Evolutionary conservation across 2,888 invertebrate species (phyloP).

Genomic region (Torymus texanus): DNA sequence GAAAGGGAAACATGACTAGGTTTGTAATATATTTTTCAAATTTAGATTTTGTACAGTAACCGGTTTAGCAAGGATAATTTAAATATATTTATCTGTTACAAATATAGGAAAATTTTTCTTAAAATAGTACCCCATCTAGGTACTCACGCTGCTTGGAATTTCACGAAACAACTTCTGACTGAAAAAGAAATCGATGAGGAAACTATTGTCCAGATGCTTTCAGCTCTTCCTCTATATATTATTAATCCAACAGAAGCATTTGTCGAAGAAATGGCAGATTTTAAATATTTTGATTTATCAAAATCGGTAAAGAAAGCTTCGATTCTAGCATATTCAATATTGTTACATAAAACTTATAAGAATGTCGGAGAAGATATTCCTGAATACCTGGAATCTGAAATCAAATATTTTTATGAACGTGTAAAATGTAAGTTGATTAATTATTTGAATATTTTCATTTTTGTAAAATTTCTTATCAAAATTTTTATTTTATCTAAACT

Average conservation of each 20-base stretch:
- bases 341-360: conserved; percentile 71
- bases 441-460: too few species aligned
- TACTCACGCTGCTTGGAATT: conserved; percentile 72
- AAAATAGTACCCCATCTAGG: conserved; percentile 76
- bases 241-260: conserved; percentile 72
- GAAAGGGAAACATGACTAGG: conserved; percentile 33
- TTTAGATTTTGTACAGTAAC: too few species aligned
- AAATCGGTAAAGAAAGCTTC: conserved; percentile 70
- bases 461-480: too few species aligned
- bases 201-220: conserved; percentile 70
- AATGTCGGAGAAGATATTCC: conserved; percentile 18
- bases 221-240: conserved; percentile 74
- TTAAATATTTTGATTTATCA: conserved; percentile 64
- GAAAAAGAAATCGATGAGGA: conserved; percentile 57
- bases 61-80: too few species aligned
- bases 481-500: too few species aligned
- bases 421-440: conserved; percentile 27
- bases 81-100: too few species aligned
- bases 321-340: conserved; percentile 74
- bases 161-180: conserved; percentile 72
- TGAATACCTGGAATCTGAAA: conserved; percentile 64
- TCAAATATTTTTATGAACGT: conserved; percentile 64
- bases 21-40: not conserved
- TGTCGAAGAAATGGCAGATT: conserved; percentile 69
- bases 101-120: conserved; percentile 71